Evolutionary conservation across 1,140 invertebrate genomes (phyloP).

Genomic region (Sesamia nonagrioides): DNA sequence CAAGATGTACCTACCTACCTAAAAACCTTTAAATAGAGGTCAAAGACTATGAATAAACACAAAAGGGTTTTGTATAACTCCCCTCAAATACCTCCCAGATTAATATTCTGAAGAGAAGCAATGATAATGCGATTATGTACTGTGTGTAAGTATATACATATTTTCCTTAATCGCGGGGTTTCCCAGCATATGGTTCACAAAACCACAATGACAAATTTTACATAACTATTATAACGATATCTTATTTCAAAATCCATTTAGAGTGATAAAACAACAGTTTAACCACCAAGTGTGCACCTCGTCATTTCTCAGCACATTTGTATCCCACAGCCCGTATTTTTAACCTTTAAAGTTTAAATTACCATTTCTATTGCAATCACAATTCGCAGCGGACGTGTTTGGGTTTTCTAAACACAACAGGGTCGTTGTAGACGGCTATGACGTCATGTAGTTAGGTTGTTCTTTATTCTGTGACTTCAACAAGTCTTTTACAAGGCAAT

Average conservation of each 20-base stretch:
- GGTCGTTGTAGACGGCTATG: slow-evolving; percentile 22
- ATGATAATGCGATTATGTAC: background rate
- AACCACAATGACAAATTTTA: no score
- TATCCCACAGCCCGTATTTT: slow-evolving; percentile 12
- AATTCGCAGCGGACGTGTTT: slow-evolving; percentile 34
- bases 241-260: background rate
- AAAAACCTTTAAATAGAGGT: slow-evolving; percentile 6
- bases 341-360: slow-evolving; percentile 38
- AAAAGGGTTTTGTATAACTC: background rate
- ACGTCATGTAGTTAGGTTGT: slow-evolving; percentile 11
- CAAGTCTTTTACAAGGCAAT: slow-evolving; percentile 1
- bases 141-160: background rate
- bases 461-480: background rate
- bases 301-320: slow-evolving; percentile 24
- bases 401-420: slow-evolving; percentile 14
- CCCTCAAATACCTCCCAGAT: no score
- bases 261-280: slow-evolving; percentile 5
- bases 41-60: background rate
- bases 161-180: background rate
- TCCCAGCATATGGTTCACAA: no score
- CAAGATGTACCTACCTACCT: no score
- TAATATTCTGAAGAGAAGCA: no score
- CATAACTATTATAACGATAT: no score
- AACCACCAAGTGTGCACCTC: background rate
- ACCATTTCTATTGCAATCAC: slow-evolving; percentile 42